Percentiles rank a stretch among this genome's conserved stretches.
Evolutionary conservation across 2,888 invertebrate genomes (phyloP).

Genomic region (Hofmannophila pseudospretella): DNA sequence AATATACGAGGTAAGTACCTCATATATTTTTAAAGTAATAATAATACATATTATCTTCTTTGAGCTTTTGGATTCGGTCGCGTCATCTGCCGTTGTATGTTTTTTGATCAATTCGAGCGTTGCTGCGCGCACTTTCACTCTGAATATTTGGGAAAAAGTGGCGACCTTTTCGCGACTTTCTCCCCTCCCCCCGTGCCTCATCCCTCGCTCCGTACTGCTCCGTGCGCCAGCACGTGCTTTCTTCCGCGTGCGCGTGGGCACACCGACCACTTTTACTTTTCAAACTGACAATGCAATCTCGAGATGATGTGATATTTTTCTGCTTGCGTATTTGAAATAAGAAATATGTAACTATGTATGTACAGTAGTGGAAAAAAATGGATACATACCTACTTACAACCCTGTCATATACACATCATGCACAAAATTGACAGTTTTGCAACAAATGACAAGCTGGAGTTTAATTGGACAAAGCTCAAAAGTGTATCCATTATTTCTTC

Average conservation of each 20-base stretch:
- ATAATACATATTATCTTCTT: no score
- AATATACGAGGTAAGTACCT: no score
- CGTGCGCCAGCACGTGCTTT: slow-evolving; percentile 40
- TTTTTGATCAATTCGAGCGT: slow-evolving; percentile 57
- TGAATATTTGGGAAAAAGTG: slow-evolving; percentile 76
- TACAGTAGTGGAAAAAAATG: no score
- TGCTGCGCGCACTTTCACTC: slow-evolving; percentile 63
- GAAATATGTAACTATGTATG: no score
- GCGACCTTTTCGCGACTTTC: slow-evolving; percentile 76
- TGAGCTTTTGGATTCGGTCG: background rate
- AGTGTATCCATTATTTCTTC: no score
- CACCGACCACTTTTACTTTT: slow-evolving; percentile 68
- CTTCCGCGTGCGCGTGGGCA: slow-evolving; percentile 57
- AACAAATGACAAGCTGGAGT: no score
- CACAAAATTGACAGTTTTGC: no score
- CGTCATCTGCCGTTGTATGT: slow-evolving; percentile 16
- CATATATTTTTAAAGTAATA: no score
- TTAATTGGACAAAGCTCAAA: no score
- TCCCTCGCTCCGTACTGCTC: slow-evolving; percentile 14
- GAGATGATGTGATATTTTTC: background rate
- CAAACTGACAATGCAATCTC: slow-evolving; percentile 19
- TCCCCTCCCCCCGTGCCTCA: slow-evolving; percentile 39
- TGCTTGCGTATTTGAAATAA: no score
- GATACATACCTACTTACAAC: no score
- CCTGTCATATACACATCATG: no score